Evolutionary conservation across 2,113 vertebrate genomes (phyloP).

Genomic region (Harpagus bidentatus): DNA sequence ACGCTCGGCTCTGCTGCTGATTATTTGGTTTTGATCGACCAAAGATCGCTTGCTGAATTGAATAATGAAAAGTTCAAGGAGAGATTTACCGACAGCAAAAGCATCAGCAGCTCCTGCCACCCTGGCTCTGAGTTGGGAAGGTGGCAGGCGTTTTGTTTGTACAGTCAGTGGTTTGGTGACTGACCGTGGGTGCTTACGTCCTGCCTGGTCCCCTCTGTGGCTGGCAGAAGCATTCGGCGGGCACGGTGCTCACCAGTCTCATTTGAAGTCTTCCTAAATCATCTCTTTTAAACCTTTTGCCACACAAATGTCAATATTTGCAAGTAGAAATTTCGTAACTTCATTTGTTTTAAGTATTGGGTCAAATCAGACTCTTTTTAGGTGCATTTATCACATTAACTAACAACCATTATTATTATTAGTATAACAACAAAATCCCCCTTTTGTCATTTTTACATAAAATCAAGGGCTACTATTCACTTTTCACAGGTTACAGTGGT

Average conservation of each 20-base stretch:
- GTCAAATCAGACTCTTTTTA: not conserved
- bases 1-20: not conserved
- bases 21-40: not conserved
- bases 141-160: not conserved
- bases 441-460: not conserved
- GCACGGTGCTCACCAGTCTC: fast-evolving
- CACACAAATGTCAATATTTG: not conserved
- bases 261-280: not conserved
- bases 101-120: not conserved
- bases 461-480: not conserved
- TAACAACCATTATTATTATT: not conserved
- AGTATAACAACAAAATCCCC: not conserved
- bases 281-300: not conserved
- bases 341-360: not conserved
- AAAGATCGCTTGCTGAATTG: not conserved
- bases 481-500: not conserved
- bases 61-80: not conserved
- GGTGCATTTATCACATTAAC: not conserved
- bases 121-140: not conserved
- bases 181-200: fast-evolving
- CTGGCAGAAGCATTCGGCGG: not conserved
- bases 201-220: not conserved
- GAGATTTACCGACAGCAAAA: not conserved
- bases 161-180: not conserved
- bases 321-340: not conserved